phyloP scores from a whole-genome alignment of 2,888 invertebrate species.

The Ceraclea dissimilis region DNA sequence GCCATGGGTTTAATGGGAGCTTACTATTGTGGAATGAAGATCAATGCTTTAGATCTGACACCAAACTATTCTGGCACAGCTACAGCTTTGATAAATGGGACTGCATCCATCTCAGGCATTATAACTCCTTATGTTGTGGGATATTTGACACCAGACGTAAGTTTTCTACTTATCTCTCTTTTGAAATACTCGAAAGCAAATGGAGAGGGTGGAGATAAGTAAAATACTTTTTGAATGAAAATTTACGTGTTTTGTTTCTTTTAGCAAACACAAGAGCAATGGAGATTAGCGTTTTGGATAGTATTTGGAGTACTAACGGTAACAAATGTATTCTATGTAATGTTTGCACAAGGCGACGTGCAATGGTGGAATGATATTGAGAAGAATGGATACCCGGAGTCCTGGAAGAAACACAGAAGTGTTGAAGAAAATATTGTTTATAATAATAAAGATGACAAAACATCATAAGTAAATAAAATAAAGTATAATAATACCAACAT shows the following conservation, averaged over 20 bases:
- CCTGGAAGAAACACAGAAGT: slow-evolving; percentile 13
- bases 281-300: slow-evolving; percentile 69
- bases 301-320: slow-evolving; percentile 56
- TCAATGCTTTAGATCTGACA: slow-evolving; percentile 57
- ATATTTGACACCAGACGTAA: slow-evolving; percentile 52
- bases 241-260: background rate
- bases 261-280: slow-evolving; percentile 53
- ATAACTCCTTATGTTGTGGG: slow-evolving; percentile 54
- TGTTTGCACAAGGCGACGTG: slow-evolving; percentile 63
- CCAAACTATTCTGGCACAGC: slow-evolving; percentile 58
- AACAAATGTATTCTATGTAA: slow-evolving; percentile 57
- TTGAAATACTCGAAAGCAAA: background rate
- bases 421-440: slow-evolving; percentile 27
- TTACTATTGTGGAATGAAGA: slow-evolving; percentile 61
- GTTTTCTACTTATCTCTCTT: slow-evolving; percentile 31
- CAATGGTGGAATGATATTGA: slow-evolving; percentile 65
- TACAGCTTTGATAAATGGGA: slow-evolving; percentile 56
- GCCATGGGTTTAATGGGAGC: slow-evolving; percentile 62
- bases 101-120: slow-evolving; percentile 55
- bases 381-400: slow-evolving; percentile 41
- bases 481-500: slow-evolving; percentile 32
- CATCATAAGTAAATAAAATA: background rate
- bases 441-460: slow-evolving; percentile 3
- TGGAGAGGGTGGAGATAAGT: slow-evolving; percentile 38
- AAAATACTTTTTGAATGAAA: background rate